A percentile compares a stretch with the other conserved stretches of the same genome.
Evolutionary conservation across 1,140 invertebrate genomes (phyloP).

Genomic region (Drosophila ercepeae): DNA sequence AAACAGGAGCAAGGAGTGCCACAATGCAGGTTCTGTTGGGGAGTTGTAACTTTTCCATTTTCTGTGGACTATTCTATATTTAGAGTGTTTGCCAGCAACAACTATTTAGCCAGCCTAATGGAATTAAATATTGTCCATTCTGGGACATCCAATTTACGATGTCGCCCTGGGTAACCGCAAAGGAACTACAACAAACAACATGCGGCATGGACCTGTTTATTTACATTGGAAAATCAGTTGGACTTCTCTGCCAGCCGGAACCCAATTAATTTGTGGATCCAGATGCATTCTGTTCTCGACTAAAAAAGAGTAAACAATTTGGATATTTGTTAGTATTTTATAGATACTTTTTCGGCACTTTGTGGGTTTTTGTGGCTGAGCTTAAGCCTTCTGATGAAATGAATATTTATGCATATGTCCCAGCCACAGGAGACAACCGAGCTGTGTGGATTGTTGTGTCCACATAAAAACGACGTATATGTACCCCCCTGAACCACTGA

Average conservation of each 20-base stretch:
- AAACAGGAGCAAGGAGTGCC: constrained; percentile 11
- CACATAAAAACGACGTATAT: background rate
- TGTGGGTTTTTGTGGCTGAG: constrained; percentile 19
- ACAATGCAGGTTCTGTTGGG: constrained; percentile 19
- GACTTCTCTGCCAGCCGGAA: constrained; percentile 3
- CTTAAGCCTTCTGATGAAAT: constrained; percentile 21
- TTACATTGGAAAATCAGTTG: constrained; percentile 50
- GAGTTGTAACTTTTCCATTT: constrained; percentile 37
- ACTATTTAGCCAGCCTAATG: constrained; percentile 62
- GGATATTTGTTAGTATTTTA: constrained; percentile 11
- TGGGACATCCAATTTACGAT: constrained; percentile 50
- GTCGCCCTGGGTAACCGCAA: constrained; percentile 34
- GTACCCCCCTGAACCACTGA: too few species aligned
- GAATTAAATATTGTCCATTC: constrained; percentile 66
- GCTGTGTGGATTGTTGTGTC: background rate
- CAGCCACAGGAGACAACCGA: constrained; percentile 11
- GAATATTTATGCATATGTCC: constrained; percentile 31
- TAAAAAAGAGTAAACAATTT: constrained; percentile 27
- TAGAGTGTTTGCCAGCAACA: constrained; percentile 33
- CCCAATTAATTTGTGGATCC: constrained; percentile 41
- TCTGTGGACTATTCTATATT: constrained; percentile 37
- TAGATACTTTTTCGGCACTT: constrained; percentile 32
- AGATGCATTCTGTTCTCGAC: constrained; percentile 6
- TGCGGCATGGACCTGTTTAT: constrained; percentile 41
- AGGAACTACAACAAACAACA: constrained; percentile 36